A percentile compares a stretch with the other conserved stretches of the same genome.
These are phyloP conservation scores for Lobophora halterata DNA, from an alignment of 2,888 invertebrate genomes.

Conservation along the genomic window DNA sequence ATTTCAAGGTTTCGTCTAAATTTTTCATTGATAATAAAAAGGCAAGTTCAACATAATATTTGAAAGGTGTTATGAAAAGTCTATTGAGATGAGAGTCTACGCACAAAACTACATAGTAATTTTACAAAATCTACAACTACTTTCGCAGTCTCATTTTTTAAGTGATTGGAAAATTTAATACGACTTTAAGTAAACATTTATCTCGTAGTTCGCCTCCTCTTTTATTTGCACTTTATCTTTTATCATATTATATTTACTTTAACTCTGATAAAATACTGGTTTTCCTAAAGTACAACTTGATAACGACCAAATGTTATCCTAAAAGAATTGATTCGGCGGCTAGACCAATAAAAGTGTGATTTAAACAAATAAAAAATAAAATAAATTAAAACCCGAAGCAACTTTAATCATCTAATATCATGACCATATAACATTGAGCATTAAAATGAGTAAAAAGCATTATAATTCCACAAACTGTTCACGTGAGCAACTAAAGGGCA, in stretches of 20 bases:
- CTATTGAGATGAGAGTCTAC: no score
- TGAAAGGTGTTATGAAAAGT: conserved; percentile 1
- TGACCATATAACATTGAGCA: conserved; percentile 75
- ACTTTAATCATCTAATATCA: conserved; percentile 70
- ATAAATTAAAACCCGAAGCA: conserved; percentile 62
- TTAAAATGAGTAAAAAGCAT: conserved; percentile 72
- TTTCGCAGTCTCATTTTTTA: conserved; percentile 21
- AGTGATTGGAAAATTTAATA: conserved; percentile 13
- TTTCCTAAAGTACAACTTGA: not conserved
- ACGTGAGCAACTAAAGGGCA: conserved; percentile 71
- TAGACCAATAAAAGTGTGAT: conserved; percentile 31
- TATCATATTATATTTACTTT: conserved; percentile 9
- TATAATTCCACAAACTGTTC: conserved; percentile 50
- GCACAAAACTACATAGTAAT: conserved; percentile 8
- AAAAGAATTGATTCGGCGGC: conserved; percentile 7
- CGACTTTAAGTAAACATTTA: conserved; percentile 13
- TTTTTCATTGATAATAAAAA: conserved; percentile 18
- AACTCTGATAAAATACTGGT: conserved; percentile 4
- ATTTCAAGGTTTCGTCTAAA: conserved; percentile 41
- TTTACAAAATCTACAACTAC: conserved; percentile 24
- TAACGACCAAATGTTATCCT: conserved; percentile 3
- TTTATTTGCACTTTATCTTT: conserved; percentile 13
- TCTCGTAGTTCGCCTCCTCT: conserved; percentile 5
- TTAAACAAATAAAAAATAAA: conserved; percentile 54
- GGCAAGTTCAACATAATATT: conserved; percentile 18